Percentiles rank a stretch among this genome's conserved stretches.
phyloP scores from a whole-genome alignment of 2,888 invertebrate genomes.

The Imbricaverruca yamaguchii region DNA sequence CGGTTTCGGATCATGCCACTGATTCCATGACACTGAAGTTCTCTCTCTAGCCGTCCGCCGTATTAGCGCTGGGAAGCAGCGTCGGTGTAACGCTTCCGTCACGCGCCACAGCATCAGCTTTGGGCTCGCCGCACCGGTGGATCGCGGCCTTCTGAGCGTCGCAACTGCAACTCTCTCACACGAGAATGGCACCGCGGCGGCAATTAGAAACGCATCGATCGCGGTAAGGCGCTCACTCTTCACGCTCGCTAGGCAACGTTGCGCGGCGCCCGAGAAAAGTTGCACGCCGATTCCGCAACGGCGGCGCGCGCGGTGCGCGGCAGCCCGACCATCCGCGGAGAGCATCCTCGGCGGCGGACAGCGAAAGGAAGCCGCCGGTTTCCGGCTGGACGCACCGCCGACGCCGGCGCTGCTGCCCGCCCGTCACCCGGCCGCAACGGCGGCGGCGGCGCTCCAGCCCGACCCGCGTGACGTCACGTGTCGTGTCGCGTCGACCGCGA shows the following conservation, averaged over 20 bases:
- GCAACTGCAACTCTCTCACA: background rate
- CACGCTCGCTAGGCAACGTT: background rate
- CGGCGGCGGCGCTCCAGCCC: background rate
- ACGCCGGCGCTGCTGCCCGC: background rate
- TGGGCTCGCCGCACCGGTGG: background rate
- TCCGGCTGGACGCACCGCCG: background rate
- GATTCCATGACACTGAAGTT: too few relatives aligned
- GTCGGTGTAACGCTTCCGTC: too few relatives aligned
- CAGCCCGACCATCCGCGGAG: background rate
- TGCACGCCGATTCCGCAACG: background rate
- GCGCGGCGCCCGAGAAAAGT: background rate
- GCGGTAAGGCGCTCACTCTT: background rate
- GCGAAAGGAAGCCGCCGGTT: conserved; percentile 3
- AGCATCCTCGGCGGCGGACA: background rate
- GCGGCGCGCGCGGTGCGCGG: background rate
- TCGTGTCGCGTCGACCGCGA: background rate
- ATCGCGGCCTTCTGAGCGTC: background rate
- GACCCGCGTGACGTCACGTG: background rate
- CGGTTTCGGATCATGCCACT: too few relatives aligned
- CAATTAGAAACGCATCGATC: background rate
- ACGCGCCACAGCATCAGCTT: too few relatives aligned
- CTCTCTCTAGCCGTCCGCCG: too few relatives aligned
- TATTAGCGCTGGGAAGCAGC: too few relatives aligned
- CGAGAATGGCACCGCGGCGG: background rate
- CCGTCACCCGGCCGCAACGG: background rate